Evolutionary conservation across 92 coral and sea anemone species (phyloP).

Genomic region (Epizoanthus rinbou): DNA sequence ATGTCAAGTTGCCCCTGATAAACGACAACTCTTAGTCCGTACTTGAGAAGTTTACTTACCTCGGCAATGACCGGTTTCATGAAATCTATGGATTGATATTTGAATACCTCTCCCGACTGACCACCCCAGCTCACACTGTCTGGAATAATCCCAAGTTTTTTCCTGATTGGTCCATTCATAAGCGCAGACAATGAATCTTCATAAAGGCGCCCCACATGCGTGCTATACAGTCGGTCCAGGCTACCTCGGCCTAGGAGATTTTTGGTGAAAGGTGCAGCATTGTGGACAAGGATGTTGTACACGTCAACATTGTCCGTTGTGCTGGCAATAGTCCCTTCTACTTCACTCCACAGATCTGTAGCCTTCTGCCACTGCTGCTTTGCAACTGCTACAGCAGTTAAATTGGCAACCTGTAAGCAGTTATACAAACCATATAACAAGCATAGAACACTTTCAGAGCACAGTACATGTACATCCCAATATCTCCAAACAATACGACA

Average conservation of each 20-base stretch:
- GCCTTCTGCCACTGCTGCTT: conserved; percentile 69
- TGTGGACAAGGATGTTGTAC: conserved; percentile 84
- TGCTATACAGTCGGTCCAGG: conserved; percentile 70
- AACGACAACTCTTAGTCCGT: conserved; percentile 71
- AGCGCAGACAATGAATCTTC: conserved; percentile 64
- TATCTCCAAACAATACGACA: too few species aligned
- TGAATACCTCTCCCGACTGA: conserved; percentile 78
- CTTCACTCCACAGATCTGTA: conserved; percentile 75
- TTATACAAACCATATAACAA: not conserved
- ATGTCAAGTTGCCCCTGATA: conserved; percentile 95
- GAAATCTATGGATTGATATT: conserved; percentile 77
- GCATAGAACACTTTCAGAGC: not conserved
- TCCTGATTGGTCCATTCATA: conserved; percentile 96
- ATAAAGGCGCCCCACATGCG: conserved; percentile 77
- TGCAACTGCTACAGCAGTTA: conserved; percentile 84
- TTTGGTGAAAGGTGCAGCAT: conserved; percentile 56
- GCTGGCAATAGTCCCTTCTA: conserved; percentile 60
- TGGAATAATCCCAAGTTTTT: conserved; percentile 95
- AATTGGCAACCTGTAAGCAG: conserved; percentile 56
- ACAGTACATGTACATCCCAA: too few species aligned
- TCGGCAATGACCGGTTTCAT: conserved; percentile 91
- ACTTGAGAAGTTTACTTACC: conserved; percentile 73
- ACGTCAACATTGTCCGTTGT: conserved; percentile 91
- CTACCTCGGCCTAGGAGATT: conserved; percentile 33
- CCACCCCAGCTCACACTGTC: conserved; percentile 90